These are phyloP conservation scores for Nomia melanderi DNA, from an alignment of 1,140 invertebrate species.

Conservation along the genomic window DNA sequence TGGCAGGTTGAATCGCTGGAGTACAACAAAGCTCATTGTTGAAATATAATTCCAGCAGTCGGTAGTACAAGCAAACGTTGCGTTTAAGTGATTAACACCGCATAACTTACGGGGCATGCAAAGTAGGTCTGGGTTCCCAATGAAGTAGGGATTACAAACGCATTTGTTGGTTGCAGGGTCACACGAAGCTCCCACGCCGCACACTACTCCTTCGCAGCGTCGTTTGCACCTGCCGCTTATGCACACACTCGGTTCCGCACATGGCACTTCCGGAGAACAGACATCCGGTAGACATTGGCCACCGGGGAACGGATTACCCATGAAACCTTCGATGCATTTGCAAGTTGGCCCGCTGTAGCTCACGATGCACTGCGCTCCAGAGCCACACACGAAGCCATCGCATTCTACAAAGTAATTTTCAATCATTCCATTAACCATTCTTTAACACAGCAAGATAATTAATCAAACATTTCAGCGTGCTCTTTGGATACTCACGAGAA, in stretches of 20 bases:
- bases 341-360: constrained; percentile 92
- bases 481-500: constrained; percentile 83
- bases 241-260: constrained; percentile 89
- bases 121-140: constrained; percentile 93
- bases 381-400: constrained; percentile 89
- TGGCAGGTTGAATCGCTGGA: constrained; percentile 88
- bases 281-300: constrained; percentile 90
- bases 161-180: constrained; percentile 90
- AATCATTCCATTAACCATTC: neutral
- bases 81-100: constrained; percentile 73
- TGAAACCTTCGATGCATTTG: constrained; percentile 91
- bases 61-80: neutral
- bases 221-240: constrained; percentile 92
- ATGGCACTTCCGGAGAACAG: constrained; percentile 89
- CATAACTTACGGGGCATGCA: constrained; percentile 93
- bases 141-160: constrained; percentile 91
- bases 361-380: constrained; percentile 93
- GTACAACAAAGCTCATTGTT: constrained; percentile 57
- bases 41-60: too few species aligned
- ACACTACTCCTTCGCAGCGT: constrained; percentile 91
- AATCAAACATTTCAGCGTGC: neutral
- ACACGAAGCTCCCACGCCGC: constrained; percentile 91
- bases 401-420: constrained; percentile 83
- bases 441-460: neutral
- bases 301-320: constrained; percentile 95